Evolutionary conservation across 2,888 invertebrate species (phyloP).

Genomic region (Tenthredo scrophulariae): DNA sequence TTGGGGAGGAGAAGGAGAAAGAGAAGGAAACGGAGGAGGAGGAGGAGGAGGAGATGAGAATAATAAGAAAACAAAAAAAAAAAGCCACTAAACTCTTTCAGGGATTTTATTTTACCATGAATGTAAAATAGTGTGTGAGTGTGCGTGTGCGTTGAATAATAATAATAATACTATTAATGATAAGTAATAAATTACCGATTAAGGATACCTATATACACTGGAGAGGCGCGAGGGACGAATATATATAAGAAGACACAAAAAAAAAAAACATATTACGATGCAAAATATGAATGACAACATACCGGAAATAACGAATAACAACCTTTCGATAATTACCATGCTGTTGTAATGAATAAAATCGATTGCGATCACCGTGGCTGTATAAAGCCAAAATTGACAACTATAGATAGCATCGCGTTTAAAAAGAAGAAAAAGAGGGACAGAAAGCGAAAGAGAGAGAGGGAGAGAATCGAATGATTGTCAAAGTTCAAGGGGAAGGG

Average conservation of each 20-base stretch:
- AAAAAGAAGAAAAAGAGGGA: no score
- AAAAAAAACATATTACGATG: background rate
- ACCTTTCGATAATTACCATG: background rate
- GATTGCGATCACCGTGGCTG: background rate
- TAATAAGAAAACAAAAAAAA: background rate
- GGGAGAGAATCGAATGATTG: background rate
- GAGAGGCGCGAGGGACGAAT: constrained; percentile 8
- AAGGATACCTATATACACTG: constrained; percentile 25
- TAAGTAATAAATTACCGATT: constrained; percentile 74
- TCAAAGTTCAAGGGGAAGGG: background rate
- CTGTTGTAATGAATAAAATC: background rate
- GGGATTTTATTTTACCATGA: constrained; percentile 76
- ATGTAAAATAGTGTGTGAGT: constrained; percentile 76
- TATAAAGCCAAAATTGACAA: no score
- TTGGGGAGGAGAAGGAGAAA: background rate
- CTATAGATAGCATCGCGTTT: no score
- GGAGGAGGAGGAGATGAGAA: background rate
- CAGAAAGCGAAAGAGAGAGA: background rate
- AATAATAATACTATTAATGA: constrained; percentile 76
- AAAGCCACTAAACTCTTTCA: constrained; percentile 72
- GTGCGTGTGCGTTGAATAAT: constrained; percentile 75
- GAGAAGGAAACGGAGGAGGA: constrained; percentile 7
- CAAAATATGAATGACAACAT: background rate
- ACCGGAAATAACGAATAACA: background rate
- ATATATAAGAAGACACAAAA: background rate